Percentiles rank a stretch among this genome's conserved stretches.
These are phyloP conservation scores for Chitala chitala DNA, from an alignment of 2,113 vertebrate species.

Conservation along the genomic window DNA sequence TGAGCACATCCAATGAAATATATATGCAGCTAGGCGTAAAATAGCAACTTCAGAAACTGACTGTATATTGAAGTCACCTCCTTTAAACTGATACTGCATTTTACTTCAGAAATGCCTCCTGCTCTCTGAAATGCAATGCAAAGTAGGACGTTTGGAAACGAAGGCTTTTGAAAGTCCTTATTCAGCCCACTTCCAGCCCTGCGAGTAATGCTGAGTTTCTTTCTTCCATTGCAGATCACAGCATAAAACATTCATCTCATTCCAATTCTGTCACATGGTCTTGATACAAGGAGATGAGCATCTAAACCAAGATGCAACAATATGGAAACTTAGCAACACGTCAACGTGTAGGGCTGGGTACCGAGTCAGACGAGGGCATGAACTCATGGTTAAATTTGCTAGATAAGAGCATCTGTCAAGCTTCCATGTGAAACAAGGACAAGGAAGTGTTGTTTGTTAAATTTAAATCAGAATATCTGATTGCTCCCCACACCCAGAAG, in stretches of 20 bases:
- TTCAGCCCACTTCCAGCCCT: background rate
- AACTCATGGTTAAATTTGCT: background rate
- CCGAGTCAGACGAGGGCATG: background rate
- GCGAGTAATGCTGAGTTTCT: too few species aligned
- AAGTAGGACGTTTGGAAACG: background rate
- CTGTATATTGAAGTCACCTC: slow-evolving; percentile 23
- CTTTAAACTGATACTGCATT: slow-evolving; percentile 22
- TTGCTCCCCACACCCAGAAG: too few species aligned
- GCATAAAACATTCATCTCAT: background rate
- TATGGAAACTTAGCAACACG: background rate
- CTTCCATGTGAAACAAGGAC: too few species aligned
- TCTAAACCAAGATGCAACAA: background rate
- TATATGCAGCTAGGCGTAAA: slow-evolving; percentile 32
- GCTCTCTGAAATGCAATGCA: background rate
- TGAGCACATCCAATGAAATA: slow-evolving; percentile 46
- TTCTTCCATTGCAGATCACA: background rate
- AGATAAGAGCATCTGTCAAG: too few species aligned
- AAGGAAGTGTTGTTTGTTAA: too few species aligned
- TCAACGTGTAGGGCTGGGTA: background rate
- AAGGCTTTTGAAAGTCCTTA: background rate
- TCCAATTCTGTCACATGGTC: background rate
- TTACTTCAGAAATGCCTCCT: slow-evolving; percentile 14
- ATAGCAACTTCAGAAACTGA: slow-evolving; percentile 24
- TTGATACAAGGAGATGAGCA: background rate
- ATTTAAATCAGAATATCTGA: too few species aligned